phyloP scores from a whole-genome alignment of 2,888 invertebrate genomes.

The Platycheirus albimanus region DNA sequence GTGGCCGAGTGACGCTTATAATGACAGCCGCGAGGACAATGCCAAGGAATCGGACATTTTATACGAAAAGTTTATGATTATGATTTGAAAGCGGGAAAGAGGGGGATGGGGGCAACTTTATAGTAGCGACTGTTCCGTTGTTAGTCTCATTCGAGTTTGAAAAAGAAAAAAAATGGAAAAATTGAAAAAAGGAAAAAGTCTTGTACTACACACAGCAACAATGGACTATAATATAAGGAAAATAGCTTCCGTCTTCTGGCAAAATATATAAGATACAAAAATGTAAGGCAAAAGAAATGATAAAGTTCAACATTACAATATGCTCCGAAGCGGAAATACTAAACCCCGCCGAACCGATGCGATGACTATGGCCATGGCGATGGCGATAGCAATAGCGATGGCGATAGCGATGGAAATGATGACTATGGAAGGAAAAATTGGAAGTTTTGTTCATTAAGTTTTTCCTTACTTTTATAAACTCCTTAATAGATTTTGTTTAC shows the following conservation, averaged over 20 bases:
- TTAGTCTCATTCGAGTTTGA: constrained; percentile 35
- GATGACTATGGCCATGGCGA: too few species aligned
- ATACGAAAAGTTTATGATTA: constrained; percentile 40
- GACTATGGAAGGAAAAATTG: constrained; percentile 7
- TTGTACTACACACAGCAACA: constrained; percentile 21
- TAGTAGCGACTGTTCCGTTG: constrained; percentile 24
- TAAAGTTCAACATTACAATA: constrained; percentile 37
- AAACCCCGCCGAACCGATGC: background rate
- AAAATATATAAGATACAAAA: constrained; percentile 26
- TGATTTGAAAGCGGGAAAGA: constrained; percentile 30
- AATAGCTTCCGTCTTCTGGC: constrained; percentile 33
- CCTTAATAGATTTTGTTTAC: constrained; percentile 36
- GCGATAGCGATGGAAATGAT: background rate
- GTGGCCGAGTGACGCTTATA: constrained; percentile 16
- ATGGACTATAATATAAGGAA: constrained; percentile 11
- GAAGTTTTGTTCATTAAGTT: constrained; percentile 38
- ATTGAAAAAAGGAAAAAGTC: too few species aligned
- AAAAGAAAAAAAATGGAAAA: constrained; percentile 9
- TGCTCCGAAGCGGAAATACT: constrained; percentile 35
- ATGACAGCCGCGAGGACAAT: constrained; percentile 31
- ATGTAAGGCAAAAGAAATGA: background rate
- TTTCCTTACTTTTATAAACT: constrained; percentile 28
- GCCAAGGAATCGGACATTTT: constrained; percentile 28
- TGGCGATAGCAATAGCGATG: too few species aligned
- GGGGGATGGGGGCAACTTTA: too few species aligned